Conservation (phyloP, 2,797 vertebrate genomes). For the Pseudochaenichthys georgianus region DNA sequence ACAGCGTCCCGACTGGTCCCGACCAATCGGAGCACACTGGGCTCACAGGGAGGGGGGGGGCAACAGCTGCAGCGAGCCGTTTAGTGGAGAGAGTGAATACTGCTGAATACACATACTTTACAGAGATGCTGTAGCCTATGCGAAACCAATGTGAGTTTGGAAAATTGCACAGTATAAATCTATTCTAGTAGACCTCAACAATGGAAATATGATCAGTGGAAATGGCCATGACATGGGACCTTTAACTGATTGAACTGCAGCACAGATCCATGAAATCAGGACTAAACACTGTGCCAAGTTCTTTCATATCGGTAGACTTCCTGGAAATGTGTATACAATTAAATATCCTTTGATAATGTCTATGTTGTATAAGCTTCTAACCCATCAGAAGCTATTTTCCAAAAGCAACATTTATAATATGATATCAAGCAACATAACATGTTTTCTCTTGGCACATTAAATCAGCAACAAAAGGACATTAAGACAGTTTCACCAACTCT, state of each 20-base stretch:
- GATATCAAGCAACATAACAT: not conserved
- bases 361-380: not conserved
- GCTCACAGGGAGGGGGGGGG: too few relatives aligned
- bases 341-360: not conserved
- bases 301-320: not conserved
- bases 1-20: too few relatives aligned
- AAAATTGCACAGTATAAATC: too few relatives aligned
- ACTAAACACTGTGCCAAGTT: not conserved
- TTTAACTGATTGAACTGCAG: not conserved
- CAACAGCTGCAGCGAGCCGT: too few relatives aligned
- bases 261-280: not conserved
- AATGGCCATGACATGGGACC: too few relatives aligned
- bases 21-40: too few relatives aligned
- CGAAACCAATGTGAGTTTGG: too few relatives aligned
- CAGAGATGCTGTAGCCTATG: too few relatives aligned
- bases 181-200: too few relatives aligned
- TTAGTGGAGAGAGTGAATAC: too few relatives aligned
- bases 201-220: too few relatives aligned
- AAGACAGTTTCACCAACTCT: conserved; percentile 54
- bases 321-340: not conserved
- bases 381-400: not conserved
- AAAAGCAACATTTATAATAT: conserved; percentile 6
- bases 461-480: conserved; percentile 7
- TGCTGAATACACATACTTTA: too few relatives aligned
- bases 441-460: not conserved